phyloP scores from a whole-genome alignment of 2,888 invertebrate species.

The Metallyticus violacea region DNA sequence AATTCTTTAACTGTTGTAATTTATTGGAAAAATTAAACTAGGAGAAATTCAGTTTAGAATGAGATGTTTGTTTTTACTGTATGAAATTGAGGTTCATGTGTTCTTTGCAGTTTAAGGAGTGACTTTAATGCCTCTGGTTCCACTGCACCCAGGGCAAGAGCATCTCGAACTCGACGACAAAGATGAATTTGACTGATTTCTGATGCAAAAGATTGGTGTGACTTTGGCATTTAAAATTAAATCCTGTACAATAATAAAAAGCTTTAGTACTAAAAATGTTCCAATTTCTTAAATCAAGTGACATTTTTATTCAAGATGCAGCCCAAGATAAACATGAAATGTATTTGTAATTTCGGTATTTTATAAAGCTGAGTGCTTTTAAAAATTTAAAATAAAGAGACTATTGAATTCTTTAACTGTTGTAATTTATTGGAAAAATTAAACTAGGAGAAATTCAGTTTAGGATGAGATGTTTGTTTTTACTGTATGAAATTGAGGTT shows the following conservation, averaged over 20 bases:
- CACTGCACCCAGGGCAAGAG: constrained; percentile 46
- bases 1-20: neutral
- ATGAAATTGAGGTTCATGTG: too few species aligned
- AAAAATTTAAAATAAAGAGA: neutral
- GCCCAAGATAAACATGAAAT: neutral
- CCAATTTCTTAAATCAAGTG: neutral
- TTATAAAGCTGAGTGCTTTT: neutral
- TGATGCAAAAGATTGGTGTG: neutral
- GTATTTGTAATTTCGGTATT: neutral
- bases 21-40: too few species aligned
- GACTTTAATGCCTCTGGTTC: constrained; percentile 50
- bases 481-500: too few species aligned
- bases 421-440: too few species aligned
- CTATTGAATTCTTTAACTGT: neutral
- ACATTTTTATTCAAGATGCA: neutral
- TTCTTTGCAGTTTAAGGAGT: too few species aligned
- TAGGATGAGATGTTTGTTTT: too few species aligned
- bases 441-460: too few species aligned
- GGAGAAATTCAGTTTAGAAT: too few species aligned
- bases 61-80: too few species aligned
- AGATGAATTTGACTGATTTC: neutral
- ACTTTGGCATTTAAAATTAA: neutral
- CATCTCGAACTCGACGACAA: constrained; percentile 33
- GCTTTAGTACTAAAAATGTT: neutral
- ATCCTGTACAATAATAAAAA: neutral